Evolutionary conservation across 2,888 invertebrate species (phyloP).

Genomic region (Therioaphis trifolii): DNA sequence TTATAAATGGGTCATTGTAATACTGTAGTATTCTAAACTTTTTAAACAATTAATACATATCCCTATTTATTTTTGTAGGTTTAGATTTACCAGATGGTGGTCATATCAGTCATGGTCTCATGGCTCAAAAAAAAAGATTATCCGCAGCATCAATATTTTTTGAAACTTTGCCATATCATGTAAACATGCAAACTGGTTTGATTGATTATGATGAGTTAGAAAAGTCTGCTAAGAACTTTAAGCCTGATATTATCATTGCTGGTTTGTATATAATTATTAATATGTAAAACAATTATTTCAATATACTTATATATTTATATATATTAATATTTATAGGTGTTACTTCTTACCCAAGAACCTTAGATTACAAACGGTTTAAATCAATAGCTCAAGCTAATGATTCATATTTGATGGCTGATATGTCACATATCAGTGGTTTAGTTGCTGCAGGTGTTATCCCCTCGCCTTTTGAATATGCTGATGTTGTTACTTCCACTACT

Average conservation of each 20-base stretch:
- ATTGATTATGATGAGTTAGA: slow-evolving; percentile 93
- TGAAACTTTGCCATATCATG: slow-evolving; percentile 97
- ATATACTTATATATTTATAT: not conserved
- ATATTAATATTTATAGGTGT: slow-evolving; percentile 71
- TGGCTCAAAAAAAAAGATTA: slow-evolving; percentile 88
- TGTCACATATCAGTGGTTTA: slow-evolving; percentile 95
- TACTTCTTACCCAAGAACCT: slow-evolving; percentile 91
- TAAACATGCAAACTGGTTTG: slow-evolving; percentile 81
- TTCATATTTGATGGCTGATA: slow-evolving; percentile 91
- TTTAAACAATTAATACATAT: not conserved
- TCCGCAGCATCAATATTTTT: slow-evolving; percentile 98
- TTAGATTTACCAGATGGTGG: slow-evolving; percentile 97
- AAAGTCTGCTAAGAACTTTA: slow-evolving; percentile 85
- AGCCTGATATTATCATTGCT: slow-evolving; percentile 92
- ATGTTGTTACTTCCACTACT: slow-evolving; percentile 94
- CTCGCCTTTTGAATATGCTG: slow-evolving; percentile 89
- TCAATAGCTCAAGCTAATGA: slow-evolving; percentile 85
- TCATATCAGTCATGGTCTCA: slow-evolving; percentile 91
- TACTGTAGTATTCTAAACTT: too few relatives aligned
- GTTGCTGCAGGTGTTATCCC: slow-evolving; percentile 90
- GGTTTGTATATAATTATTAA: slow-evolving; percentile 69
- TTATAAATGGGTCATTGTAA: not conserved
- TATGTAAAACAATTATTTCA: not conserved
- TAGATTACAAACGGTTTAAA: slow-evolving; percentile 91
- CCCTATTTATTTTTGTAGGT: slow-evolving; percentile 70